phyloP scores from a whole-genome alignment of 53 echinoderm and acorn worm species.

The Zoroaster sp. region DNA sequence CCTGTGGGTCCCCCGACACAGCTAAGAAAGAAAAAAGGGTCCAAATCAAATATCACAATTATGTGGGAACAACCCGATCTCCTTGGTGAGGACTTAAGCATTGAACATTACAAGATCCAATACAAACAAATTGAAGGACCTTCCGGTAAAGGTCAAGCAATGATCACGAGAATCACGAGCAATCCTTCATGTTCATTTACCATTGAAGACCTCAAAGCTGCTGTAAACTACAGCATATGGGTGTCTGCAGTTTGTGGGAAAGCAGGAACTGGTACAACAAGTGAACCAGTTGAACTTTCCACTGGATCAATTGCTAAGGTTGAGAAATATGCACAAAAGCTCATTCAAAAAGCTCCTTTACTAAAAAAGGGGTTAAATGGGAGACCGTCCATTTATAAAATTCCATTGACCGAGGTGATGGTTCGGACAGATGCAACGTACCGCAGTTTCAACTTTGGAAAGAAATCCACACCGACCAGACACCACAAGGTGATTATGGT shows the following conservation, averaged over 20 bases:
- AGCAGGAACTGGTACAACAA: constrained; percentile 4
- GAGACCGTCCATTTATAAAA: constrained; percentile 16
- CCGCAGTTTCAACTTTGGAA: constrained; percentile 39
- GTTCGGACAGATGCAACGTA: background rate
- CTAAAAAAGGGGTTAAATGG: constrained; percentile 30
- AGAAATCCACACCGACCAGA: background rate
- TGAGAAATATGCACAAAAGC: background rate
- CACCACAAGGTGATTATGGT: constrained; percentile 61
- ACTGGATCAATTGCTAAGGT: constrained; percentile 2
- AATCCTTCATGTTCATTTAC: constrained; percentile 9
- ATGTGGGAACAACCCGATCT: constrained; percentile 50
- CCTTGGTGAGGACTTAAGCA: background rate
- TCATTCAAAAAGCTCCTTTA: background rate
- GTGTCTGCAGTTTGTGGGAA: constrained; percentile 50
- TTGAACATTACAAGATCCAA: constrained; percentile 27
- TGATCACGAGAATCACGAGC: background rate
- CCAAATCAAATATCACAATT: background rate
- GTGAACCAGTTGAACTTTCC: constrained; percentile 35
- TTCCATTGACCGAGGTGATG: background rate
- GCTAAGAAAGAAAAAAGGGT: constrained; percentile 13
- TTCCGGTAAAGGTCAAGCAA: background rate
- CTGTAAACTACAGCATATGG: constrained; percentile 25
- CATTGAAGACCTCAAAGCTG: constrained; percentile 21
- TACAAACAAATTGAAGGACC: background rate
- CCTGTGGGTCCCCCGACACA: constrained; percentile 47